Base-by-base conservation (phyloP, 2,888 invertebrate genomes). In the Perizoma affinitatum region DNA sequence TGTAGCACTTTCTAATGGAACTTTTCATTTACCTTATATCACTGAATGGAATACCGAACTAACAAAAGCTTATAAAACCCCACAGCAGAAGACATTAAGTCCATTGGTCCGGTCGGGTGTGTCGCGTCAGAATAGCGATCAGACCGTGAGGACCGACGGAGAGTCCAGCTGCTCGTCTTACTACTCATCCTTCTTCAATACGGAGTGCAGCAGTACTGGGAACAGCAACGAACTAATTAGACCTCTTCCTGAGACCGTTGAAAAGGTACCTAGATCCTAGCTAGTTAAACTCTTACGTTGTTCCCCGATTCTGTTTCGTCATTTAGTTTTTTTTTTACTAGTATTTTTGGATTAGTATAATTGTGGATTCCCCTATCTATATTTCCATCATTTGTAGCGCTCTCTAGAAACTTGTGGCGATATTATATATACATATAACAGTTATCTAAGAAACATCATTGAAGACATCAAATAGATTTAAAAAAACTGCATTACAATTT, bases 181-280 rank as follows among this genome's bases (percentile, higher is more conserved):
- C 70, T 95, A 95, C 79, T 95, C 95, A 0, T 95, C 95, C 0
- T 95, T 95, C 74, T 93, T 95, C 54, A 95, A 94, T 82, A 95
- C 95, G 0, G 95, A 95, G 56, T 94, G 85, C 0, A 85, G 86
- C 11, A 90, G 91, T 61, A 83, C 83, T 0, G 88, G 87, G 4
- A 88, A 87, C 0, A 85, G 82, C 57, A 76, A 73, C 9, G 86
- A 84, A 6, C 58, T 60, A 4, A 87, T 78, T 64, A 84, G 80
- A 41, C 0, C 35, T 9, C 6, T 43, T 34, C 45, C 38, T 51
- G 56, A 50, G 5, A 1, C 33, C 6, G 6, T 5, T 36, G 42
- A 22, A 3, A n/a, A 22, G 40, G 59, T 59, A 51, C n/a, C 7
- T 6, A 22, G 8, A 22, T 5, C 38, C 22, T 22, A 22, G 22